Conservation (phyloP, 2,113 vertebrate species). For the Trochalopteron elliotii region DNA sequence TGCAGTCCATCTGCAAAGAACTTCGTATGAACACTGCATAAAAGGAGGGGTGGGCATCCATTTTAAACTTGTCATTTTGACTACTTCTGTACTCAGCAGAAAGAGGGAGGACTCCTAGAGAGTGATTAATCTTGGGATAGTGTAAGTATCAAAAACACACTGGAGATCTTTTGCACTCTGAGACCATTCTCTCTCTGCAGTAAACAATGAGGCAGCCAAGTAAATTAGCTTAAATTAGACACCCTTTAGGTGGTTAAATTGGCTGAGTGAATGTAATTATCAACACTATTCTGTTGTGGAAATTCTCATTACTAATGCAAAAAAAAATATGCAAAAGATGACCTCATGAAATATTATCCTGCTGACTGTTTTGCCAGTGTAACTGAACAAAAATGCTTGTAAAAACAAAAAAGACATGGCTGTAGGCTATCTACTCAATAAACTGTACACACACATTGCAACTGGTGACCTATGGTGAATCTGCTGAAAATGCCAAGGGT, state of each 20-base stretch:
- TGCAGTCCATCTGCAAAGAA: background rate
- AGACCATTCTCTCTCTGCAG: background rate
- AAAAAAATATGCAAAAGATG: background rate
- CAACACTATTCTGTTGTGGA: background rate
- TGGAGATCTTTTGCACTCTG: background rate
- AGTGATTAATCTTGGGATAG: background rate
- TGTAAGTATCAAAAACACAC: background rate
- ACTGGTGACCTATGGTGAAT: background rate
- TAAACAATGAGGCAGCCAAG: background rate
- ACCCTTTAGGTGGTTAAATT: background rate
- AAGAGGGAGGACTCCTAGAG: background rate
- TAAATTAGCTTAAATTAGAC: background rate
- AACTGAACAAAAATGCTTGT: conserved; percentile 34
- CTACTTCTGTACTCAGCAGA: background rate
- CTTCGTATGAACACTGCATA: background rate
- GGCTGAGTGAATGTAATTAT: background rate
- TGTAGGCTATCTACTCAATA: background rate
- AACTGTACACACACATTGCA: background rate
- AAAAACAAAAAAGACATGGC: background rate
- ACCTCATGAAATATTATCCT: background rate
- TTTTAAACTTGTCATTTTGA: background rate
- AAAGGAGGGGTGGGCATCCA: background rate
- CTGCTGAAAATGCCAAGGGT: background rate
- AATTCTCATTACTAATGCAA: background rate
- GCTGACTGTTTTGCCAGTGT: background rate